Conservation (phyloP, 2,888 invertebrate species). For the Diadegma fenestrale region DNA sequence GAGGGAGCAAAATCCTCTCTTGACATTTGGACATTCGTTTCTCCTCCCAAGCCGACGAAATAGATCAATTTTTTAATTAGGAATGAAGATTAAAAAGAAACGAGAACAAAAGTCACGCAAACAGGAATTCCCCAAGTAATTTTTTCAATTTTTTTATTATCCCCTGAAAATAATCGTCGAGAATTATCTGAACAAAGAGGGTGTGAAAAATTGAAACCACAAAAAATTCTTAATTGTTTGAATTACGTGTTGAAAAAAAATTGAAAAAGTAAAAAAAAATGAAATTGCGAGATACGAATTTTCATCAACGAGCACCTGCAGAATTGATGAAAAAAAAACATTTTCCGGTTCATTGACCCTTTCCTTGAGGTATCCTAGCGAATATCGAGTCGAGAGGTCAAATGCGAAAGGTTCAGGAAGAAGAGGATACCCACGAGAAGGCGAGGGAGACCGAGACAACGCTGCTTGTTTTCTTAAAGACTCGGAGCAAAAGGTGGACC, state of each 20-base stretch:
- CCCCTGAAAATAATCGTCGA: background rate
- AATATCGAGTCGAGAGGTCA: constrained; percentile 29
- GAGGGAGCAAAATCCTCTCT: background rate
- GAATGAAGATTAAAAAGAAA: background rate
- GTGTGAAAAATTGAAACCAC: background rate
- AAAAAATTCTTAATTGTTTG: background rate
- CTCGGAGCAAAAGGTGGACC: constrained; percentile 65
- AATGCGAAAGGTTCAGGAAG: constrained; percentile 48
- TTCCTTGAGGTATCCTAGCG: constrained; percentile 4
- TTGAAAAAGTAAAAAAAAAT: background rate
- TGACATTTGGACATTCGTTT: constrained; percentile 5
- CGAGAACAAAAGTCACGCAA: background rate
- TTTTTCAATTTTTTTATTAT: background rate
- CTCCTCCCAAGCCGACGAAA: constrained; percentile 5
- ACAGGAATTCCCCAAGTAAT: background rate
- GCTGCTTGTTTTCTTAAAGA: constrained; percentile 34
- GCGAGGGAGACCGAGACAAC: background rate
- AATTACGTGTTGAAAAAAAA: background rate
- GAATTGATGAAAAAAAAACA: constrained; percentile 5
- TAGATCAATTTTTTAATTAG: constrained; percentile 15
- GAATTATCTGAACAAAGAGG: too few relatives aligned
- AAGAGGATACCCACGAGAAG: constrained; percentile 6
- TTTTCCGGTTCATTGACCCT: constrained; percentile 21
- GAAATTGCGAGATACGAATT: background rate
- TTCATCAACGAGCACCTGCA: constrained; percentile 40